phyloP scores from a whole-genome alignment of 2,113 vertebrate genomes.

The Eleginops maclovinus region DNA sequence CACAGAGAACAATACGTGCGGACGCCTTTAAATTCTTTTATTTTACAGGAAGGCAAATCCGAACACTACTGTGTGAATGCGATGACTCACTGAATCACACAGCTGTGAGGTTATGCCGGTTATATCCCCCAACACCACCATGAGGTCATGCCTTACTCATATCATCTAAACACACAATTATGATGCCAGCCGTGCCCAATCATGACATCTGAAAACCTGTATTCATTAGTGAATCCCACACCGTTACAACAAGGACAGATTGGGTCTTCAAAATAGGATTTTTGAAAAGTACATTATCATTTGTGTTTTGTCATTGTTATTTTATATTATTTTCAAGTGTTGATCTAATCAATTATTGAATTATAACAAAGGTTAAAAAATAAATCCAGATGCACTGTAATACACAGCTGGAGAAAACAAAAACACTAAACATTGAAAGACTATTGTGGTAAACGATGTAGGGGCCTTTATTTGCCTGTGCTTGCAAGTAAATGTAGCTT shows the following conservation, averaged over 20 bases:
- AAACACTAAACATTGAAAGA: too few relatives aligned
- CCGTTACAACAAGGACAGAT: not conserved
- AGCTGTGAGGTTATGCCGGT: slow-evolving; percentile 67
- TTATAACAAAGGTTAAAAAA: not conserved
- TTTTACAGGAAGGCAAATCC: slow-evolving; percentile 61
- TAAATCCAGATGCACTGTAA: not conserved
- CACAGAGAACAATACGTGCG: slow-evolving; percentile 24
- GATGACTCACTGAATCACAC: slow-evolving; percentile 73
- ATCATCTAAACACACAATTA: slow-evolving; percentile 73
- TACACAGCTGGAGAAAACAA: not conserved
- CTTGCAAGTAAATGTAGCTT: too few relatives aligned
- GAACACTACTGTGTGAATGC: slow-evolving; percentile 69
- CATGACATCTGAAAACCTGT: slow-evolving; percentile 32
- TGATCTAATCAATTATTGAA: not conserved
- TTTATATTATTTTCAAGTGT: not conserved
- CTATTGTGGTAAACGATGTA: too few relatives aligned
- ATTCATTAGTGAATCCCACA: slow-evolving; percentile 53
- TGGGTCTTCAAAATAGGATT: not conserved
- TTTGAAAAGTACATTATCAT: not conserved
- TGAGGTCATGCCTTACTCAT: slow-evolving; percentile 73
- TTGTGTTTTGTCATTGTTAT: too few relatives aligned
- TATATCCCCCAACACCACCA: slow-evolving; percentile 63
- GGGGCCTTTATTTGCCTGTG: too few relatives aligned
- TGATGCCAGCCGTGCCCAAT: slow-evolving; percentile 46
- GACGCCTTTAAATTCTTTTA: slow-evolving; percentile 48